Conservation (phyloP, 2,888 invertebrate species). For the Ormyrus labotus region DNA sequence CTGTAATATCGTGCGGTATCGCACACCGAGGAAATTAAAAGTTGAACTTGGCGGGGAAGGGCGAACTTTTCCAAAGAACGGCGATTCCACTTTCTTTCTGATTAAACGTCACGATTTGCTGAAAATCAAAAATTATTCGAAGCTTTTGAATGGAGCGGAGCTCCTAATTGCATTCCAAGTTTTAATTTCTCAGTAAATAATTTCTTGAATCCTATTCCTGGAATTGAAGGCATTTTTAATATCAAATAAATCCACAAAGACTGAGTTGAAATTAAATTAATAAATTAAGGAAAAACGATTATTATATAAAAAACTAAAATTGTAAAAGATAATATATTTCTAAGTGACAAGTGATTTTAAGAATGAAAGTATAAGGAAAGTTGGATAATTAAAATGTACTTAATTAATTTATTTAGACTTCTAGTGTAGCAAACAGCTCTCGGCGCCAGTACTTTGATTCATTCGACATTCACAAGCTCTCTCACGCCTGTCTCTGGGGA, state of each 20-base stretch:
- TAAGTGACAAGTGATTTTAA: too few species aligned
- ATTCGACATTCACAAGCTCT: too few species aligned
- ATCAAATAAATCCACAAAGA: too few species aligned
- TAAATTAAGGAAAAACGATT: too few species aligned
- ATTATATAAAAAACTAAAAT: too few species aligned
- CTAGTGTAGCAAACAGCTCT: background rate
- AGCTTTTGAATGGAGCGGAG: background rate
- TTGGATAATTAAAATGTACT: background rate
- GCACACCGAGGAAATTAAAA: slow-evolving; percentile 28
- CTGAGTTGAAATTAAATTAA: too few species aligned
- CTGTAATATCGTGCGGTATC: slow-evolving; percentile 34
- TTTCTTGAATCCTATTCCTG: background rate
- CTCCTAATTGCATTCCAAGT: slow-evolving; percentile 29
- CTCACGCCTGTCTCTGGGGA: background rate
- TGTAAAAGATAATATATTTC: too few species aligned
- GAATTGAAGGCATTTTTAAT: too few species aligned
- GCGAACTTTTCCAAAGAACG: slow-evolving; percentile 18
- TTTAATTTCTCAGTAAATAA: slow-evolving; percentile 45
- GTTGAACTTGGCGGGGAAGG: background rate
- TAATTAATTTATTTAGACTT: background rate
- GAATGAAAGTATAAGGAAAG: too few species aligned
- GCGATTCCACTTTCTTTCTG: slow-evolving; percentile 12
- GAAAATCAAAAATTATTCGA: too few species aligned
- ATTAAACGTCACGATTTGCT: slow-evolving; percentile 9
- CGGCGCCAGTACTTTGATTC: too few species aligned